A percentile compares a stretch with the other conserved stretches of the same genome.
Evolutionary conservation across 2,113 vertebrate genomes (phyloP).

Genomic region (Rhea pennata): DNA sequence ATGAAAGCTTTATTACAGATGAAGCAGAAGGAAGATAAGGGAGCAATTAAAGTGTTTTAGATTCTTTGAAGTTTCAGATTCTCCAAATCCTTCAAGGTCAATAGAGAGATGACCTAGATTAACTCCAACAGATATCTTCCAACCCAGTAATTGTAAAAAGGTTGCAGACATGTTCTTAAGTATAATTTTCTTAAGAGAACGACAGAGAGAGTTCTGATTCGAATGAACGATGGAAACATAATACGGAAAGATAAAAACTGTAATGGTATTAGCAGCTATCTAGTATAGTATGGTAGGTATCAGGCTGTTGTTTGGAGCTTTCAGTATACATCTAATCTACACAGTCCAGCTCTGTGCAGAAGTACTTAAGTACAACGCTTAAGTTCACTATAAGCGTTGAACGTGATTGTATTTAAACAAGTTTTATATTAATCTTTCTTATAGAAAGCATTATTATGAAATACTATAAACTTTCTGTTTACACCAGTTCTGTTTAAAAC

Average conservation of each 20-base stretch:
- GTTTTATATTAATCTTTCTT: not conserved
- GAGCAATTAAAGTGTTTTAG: not conserved
- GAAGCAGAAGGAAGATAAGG: not conserved
- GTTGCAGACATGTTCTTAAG: not conserved
- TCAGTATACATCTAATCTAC: not conserved
- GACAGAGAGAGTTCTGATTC: not conserved
- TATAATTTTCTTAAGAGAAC: not conserved
- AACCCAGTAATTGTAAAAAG: not conserved
- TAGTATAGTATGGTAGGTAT: not conserved
- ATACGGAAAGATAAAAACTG: not conserved
- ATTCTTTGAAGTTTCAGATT: slow-evolving; percentile 15
- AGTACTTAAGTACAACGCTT: not conserved
- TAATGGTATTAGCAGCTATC: not conserved
- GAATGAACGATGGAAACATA: not conserved
- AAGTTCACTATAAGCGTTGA: too few species aligned
- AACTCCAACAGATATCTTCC: not conserved
- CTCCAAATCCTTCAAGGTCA: not conserved
- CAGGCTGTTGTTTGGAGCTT: not conserved
- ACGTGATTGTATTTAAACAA: not conserved
- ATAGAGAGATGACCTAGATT: not conserved
- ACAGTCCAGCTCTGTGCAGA: not conserved
- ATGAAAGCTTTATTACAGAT: not conserved
- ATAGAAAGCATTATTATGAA: not conserved
- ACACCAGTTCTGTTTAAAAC: not conserved
- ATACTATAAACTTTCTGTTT: not conserved